Evolutionary conservation across 92 coral and sea anemone genomes (phyloP).

Genomic region (Hydrozoanthus gracilis): DNA sequence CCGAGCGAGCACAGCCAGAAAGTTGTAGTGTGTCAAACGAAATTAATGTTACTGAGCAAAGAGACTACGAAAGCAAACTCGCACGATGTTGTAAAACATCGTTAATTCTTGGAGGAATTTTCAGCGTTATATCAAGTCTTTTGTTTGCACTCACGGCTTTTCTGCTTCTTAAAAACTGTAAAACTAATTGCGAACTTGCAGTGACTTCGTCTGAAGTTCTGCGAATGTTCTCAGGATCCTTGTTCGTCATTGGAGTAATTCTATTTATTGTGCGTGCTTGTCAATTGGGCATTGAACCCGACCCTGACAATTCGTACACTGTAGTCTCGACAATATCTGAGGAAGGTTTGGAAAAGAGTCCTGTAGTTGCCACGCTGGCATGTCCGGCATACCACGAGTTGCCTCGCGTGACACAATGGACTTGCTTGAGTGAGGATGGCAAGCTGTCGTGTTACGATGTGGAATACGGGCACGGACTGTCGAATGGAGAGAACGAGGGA

Average conservation of each 20-base stretch:
- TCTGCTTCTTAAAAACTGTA: slow-evolving; percentile 73
- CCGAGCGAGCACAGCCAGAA: background rate
- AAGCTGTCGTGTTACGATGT: slow-evolving; percentile 21
- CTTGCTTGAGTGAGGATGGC: slow-evolving; percentile 24
- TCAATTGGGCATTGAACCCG: slow-evolving; percentile 19
- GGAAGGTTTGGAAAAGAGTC: slow-evolving; percentile 76
- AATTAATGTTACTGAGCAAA: background rate
- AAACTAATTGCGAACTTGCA: slow-evolving; percentile 48
- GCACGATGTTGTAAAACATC: slow-evolving; percentile 14
- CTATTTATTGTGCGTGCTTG: slow-evolving; percentile 34
- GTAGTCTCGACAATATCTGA: slow-evolving; percentile 73
- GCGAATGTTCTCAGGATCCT: slow-evolving; percentile 35
- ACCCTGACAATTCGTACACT: slow-evolving; percentile 38
- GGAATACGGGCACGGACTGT: slow-evolving; percentile 5
- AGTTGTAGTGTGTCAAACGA: background rate
- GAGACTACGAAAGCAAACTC: background rate
- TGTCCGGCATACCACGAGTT: slow-evolving; percentile 47
- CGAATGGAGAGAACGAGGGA: slow-evolving; percentile 13
- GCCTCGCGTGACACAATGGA: slow-evolving; percentile 46
- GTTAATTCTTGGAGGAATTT: slow-evolving; percentile 62
- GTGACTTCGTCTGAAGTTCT: slow-evolving; percentile 35
- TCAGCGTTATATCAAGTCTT: slow-evolving; percentile 71
- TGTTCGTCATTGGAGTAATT: slow-evolving; percentile 30
- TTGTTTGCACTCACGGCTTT: slow-evolving; percentile 78
- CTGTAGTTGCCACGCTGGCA: slow-evolving; percentile 55